These are phyloP conservation scores for Montifringilla adamsi DNA, from an alignment of 2,113 vertebrate genomes.

Conservation along the genomic window DNA sequence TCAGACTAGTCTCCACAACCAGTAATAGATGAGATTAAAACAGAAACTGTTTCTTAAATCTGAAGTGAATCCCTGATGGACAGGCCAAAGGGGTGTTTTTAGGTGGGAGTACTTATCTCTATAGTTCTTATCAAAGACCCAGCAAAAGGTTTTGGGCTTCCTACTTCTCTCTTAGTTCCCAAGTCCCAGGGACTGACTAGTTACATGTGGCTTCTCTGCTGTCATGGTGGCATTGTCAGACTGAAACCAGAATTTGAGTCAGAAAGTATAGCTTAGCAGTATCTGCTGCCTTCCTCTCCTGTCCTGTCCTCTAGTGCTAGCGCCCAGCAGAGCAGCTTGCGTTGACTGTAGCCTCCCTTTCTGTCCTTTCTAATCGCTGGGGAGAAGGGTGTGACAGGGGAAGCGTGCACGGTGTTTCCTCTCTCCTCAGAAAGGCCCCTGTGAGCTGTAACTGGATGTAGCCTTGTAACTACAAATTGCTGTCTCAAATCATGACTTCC, in stretches of 20 bases:
- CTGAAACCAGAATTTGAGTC: neutral
- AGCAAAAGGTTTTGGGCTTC: neutral
- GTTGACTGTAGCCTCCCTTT: neutral
- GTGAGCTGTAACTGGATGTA: neutral
- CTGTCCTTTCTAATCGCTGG: neutral
- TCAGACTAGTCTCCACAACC: neutral
- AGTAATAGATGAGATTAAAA: neutral
- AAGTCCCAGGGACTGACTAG: neutral
- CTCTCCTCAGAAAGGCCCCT: neutral
- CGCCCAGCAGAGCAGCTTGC: neutral
- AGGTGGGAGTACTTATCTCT: neutral
- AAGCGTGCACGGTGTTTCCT: fast-evolving
- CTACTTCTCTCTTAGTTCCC: neutral
- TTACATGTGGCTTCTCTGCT: neutral
- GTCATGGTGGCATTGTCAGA: neutral
- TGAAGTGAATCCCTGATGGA: neutral
- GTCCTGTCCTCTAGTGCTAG: neutral
- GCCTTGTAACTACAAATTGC: fast-evolving
- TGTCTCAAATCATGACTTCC: neutral
- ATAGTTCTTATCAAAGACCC: neutral
- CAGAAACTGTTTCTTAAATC: neutral
- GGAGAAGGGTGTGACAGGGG: neutral
- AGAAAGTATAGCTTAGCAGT: fast-evolving
- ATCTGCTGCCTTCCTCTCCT: neutral
- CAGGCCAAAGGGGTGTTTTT: neutral